These are phyloP conservation scores for Oryzias celebensis DNA, from an alignment of 2,113 vertebrate genomes.

Conservation along the genomic window DNA sequence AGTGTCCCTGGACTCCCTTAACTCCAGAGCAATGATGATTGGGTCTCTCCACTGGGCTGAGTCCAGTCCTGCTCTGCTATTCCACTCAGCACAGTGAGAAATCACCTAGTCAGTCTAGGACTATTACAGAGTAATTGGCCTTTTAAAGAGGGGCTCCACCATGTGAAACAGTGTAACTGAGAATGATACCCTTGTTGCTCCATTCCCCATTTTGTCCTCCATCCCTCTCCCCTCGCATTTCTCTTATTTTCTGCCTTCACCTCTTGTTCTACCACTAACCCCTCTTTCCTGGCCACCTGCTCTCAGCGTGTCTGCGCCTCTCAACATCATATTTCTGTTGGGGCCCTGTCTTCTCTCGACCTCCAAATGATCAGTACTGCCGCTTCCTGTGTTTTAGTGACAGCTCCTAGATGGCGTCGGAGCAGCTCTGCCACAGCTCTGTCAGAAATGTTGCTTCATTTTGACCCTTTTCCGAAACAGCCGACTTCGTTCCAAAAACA, in stretches of 20 bases:
- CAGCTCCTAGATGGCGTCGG: slow-evolving; percentile 48
- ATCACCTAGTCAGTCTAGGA: slow-evolving; percentile 71
- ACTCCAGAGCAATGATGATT: slow-evolving; percentile 64
- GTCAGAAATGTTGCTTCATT: slow-evolving; percentile 7
- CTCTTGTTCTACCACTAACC: slow-evolving; percentile 8
- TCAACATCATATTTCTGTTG: slow-evolving; percentile 42
- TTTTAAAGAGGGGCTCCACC: slow-evolving; percentile 73
- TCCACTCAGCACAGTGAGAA: slow-evolving; percentile 69
- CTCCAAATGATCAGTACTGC: slow-evolving; percentile 40
- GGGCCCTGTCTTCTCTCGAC: slow-evolving; percentile 50
- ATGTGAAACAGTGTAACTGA: slow-evolving; percentile 75
- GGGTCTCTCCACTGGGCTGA: slow-evolving; percentile 70
- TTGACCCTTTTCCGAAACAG: not conserved
- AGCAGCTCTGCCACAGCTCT: not conserved
- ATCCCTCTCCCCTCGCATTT: slow-evolving; percentile 21
- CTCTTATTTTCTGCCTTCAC: slow-evolving; percentile 30
- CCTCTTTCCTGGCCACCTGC: slow-evolving; percentile 33
- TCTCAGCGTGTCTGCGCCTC: slow-evolving; percentile 32
- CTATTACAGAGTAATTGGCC: slow-evolving; percentile 78
- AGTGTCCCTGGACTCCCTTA: slow-evolving; percentile 58
- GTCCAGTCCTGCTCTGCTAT: slow-evolving; percentile 66
- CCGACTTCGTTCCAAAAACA: not conserved
- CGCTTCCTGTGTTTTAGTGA: slow-evolving; percentile 40
- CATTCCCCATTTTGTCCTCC: slow-evolving; percentile 47
- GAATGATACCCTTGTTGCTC: slow-evolving; percentile 61